A percentile compares a stretch with the other conserved stretches of the same genome.
Evolutionary conservation across 2,113 vertebrate genomes (phyloP).

Genomic region (Scopus umbretta): DNA sequence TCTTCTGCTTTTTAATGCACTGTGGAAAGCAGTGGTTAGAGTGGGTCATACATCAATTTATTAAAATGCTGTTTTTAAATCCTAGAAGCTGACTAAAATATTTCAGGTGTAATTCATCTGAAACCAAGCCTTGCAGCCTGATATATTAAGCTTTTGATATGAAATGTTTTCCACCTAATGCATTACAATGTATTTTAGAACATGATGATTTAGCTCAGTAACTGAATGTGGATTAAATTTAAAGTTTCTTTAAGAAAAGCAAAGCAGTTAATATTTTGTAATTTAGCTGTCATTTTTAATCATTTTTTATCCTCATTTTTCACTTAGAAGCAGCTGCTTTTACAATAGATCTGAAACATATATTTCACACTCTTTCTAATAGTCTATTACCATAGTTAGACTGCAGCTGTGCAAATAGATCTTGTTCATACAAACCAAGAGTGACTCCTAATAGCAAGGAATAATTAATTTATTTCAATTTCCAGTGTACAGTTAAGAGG

Average conservation of each 20-base stretch:
- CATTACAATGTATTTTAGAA: slow-evolving; percentile 7
- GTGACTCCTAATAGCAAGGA: background rate
- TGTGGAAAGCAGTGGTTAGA: background rate
- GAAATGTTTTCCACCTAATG: slow-evolving; percentile 13
- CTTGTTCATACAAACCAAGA: background rate
- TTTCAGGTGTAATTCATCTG: slow-evolving; percentile 51
- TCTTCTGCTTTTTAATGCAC: slow-evolving; percentile 7
- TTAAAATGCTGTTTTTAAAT: slow-evolving; percentile 43
- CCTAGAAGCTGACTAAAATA: slow-evolving; percentile 43
- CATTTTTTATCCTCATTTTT: background rate
- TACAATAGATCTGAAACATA: background rate
- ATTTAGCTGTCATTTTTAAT: background rate
- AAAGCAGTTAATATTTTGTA: background rate
- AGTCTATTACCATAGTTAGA: background rate
- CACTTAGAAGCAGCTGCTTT: background rate
- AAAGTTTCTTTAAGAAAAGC: background rate
- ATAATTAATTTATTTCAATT: background rate
- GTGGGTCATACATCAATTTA: slow-evolving; percentile 30
- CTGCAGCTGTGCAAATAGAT: background rate
- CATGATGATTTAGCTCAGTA: background rate
- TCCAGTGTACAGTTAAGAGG: background rate
- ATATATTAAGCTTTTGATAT: slow-evolving; percentile 42
- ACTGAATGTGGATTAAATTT: background rate
- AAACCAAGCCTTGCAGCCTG: background rate
- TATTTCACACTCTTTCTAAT: background rate